A percentile compares a stretch with the other conserved stretches of the same genome.
phyloP scores from a whole-genome alignment of 2,113 vertebrate genomes.

The Scomber japonicus region DNA sequence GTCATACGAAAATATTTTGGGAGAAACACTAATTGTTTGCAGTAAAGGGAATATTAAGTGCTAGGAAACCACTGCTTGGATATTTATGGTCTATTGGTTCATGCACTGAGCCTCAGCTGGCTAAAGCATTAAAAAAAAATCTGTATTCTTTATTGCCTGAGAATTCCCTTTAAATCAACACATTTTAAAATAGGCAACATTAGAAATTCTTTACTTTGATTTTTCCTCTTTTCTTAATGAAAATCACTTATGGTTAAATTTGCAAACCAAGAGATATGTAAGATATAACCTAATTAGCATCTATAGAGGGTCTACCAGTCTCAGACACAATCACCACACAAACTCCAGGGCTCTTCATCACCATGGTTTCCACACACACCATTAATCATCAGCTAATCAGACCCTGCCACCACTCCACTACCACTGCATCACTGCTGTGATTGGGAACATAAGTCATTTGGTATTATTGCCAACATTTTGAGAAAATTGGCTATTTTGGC shows the following conservation, averaged over 20 bases:
- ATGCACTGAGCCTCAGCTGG: background rate
- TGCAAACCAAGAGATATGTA: background rate
- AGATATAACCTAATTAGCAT: background rate
- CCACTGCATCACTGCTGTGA: background rate
- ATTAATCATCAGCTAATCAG: slow-evolving; percentile 38
- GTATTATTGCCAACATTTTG: background rate
- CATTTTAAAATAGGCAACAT: too few species aligned
- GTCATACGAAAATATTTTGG: too few species aligned
- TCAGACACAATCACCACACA: slow-evolving; percentile 9
- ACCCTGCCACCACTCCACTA: background rate
- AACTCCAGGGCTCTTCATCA: slow-evolving; percentile 12
- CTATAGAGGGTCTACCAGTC: background rate
- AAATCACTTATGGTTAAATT: background rate
- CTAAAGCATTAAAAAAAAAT: background rate
- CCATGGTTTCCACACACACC: slow-evolving; percentile 42
- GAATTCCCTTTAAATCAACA: too few species aligned
- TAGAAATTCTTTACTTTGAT: too few species aligned
- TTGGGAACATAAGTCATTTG: background rate
- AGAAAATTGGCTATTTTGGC: background rate
- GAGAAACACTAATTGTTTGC: background rate
- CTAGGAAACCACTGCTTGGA: background rate
- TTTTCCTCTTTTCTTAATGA: too few species aligned
- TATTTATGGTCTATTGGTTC: background rate
- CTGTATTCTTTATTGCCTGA: background rate
- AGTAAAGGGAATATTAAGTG: too few species aligned